phyloP scores from a whole-genome alignment of 2,113 vertebrate genomes.

The Nesoenas mayeri region DNA sequence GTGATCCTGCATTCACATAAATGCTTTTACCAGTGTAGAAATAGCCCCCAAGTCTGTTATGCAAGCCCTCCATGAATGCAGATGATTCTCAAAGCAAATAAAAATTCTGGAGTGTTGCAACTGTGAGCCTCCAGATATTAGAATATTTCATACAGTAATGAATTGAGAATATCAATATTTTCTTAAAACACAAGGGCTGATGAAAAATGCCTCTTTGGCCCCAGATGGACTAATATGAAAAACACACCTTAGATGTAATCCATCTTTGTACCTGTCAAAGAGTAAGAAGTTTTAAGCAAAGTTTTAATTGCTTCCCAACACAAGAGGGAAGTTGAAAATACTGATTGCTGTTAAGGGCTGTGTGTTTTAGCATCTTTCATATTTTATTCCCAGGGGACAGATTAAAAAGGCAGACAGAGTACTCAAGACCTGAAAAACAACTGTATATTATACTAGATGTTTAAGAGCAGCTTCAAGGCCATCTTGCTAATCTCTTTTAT shows the following conservation, averaged over 20 bases:
- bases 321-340: not conserved
- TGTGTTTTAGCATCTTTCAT: not conserved
- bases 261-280: not conserved
- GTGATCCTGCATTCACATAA: not conserved
- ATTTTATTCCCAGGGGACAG: not conserved
- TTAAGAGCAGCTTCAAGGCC: slow-evolving; percentile 6
- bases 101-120: not conserved
- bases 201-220: not conserved
- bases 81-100: not conserved
- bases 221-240: not conserved
- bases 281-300: not conserved
- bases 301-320: slow-evolving; percentile 16
- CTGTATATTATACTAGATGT: not conserved
- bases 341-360: not conserved
- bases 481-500: not conserved
- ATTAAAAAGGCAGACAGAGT: not conserved
- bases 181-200: not conserved
- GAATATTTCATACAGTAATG: not conserved
- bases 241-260: not conserved
- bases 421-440: slow-evolving; percentile 19
- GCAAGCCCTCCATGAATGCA: not conserved
- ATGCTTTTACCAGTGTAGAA: not conserved
- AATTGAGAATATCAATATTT: not conserved
- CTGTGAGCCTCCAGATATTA: not conserved
- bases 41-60: not conserved